phyloP scores from a whole-genome alignment of 1,140 invertebrate genomes.

The Pachypeltis micranthus region DNA sequence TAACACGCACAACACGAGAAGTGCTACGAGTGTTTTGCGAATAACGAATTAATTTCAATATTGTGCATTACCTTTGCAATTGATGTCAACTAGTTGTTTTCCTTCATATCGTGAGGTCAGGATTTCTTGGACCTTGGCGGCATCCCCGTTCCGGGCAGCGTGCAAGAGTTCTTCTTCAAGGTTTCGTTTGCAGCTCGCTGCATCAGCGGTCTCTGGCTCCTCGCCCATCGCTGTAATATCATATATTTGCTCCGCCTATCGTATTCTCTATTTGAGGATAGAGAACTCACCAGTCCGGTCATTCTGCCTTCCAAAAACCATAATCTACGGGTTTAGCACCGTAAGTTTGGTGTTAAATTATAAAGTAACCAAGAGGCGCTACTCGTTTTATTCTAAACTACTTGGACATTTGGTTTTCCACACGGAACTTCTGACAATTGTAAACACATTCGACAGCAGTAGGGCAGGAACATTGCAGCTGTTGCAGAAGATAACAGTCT shows the following conservation, averaged over 20 bases:
- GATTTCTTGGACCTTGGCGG: slow-evolving; percentile 30
- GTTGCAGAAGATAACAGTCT: too few relatives aligned
- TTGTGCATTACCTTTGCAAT: slow-evolving; percentile 40
- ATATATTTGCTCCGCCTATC: not conserved
- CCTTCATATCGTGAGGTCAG: slow-evolving; percentile 28
- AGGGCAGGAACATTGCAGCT: too few relatives aligned
- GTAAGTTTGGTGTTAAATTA: too few relatives aligned
- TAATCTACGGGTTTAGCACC: too few relatives aligned
- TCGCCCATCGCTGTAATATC: slow-evolving; percentile 6
- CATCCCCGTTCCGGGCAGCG: slow-evolving; percentile 34
- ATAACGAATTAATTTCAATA: not conserved
- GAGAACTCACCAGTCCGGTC: slow-evolving; percentile 4
- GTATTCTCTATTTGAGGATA: not conserved
- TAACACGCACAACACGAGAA: too few relatives aligned
- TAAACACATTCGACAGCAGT: too few relatives aligned
- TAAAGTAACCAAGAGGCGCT: too few relatives aligned
- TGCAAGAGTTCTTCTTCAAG: slow-evolving; percentile 23
- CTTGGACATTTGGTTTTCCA: too few relatives aligned
- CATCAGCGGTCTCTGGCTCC: not conserved
- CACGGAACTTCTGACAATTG: too few relatives aligned
- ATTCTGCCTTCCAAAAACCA: too few relatives aligned
- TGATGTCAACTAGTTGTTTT: slow-evolving; percentile 35
- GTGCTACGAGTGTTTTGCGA: not conserved
- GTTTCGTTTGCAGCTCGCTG: not conserved
- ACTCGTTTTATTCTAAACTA: too few relatives aligned